Conservation (phyloP, 2,113 vertebrate species). For the Rhodinocichla rosea region DNA sequence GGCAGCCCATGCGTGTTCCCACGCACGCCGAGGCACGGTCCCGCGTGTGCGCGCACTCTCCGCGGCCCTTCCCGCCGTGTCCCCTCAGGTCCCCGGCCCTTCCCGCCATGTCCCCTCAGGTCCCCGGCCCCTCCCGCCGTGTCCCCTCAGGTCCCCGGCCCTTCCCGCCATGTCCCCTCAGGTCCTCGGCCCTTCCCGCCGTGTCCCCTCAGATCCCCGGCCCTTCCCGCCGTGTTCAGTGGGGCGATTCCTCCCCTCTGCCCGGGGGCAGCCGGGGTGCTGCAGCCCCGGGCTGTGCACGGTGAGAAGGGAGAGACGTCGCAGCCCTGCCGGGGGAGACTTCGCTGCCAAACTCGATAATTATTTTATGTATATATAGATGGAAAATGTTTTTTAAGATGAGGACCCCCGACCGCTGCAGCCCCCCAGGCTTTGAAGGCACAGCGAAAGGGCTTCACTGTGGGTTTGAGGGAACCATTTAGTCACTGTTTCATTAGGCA, state of each 20-base stretch:
- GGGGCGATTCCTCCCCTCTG: too few species aligned
- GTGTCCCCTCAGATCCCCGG: background rate
- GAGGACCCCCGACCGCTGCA: slow-evolving; percentile 72
- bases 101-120: background rate
- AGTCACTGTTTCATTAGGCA: slow-evolving; percentile 97
- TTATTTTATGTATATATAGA: background rate
- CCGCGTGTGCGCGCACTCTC: accelerated
- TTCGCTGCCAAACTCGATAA: slow-evolving; percentile 74
- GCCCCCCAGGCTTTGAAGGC: slow-evolving; percentile 79
- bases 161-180: background rate
- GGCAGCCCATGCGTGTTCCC: background rate
- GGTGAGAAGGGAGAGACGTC: background rate
- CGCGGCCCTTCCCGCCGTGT: too few species aligned
- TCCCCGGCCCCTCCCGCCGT: background rate
- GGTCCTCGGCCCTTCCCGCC: background rate
- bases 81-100: background rate
- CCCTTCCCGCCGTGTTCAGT: background rate
- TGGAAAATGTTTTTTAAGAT: slow-evolving; percentile 43
- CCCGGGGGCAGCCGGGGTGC: too few species aligned
- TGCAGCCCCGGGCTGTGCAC: background rate
- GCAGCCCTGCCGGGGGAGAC: slow-evolving; percentile 70
- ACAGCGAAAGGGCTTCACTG: slow-evolving; percentile 80
- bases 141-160: accelerated
- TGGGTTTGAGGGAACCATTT: slow-evolving; percentile 82
- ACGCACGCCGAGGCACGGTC: too few species aligned